phyloP scores from a whole-genome alignment of 2,888 invertebrate species.

The Eupithecia exiguata region DNA sequence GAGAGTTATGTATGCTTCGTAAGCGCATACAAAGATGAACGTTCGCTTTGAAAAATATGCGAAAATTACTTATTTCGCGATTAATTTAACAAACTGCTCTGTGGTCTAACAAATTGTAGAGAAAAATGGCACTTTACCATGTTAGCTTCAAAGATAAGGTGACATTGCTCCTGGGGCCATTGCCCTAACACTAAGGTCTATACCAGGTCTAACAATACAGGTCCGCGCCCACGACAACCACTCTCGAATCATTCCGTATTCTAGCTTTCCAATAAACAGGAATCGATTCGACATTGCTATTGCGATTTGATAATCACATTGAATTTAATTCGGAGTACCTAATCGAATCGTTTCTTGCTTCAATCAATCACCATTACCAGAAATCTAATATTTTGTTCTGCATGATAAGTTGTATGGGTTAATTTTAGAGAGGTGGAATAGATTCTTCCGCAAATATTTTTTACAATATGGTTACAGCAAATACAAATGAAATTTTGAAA shows the following conservation, averaged over 20 bases:
- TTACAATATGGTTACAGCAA: too few relatives aligned
- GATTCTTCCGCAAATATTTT: neutral
- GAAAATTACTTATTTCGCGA: neutral
- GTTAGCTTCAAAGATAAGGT: constrained; percentile 23
- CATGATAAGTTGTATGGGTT: neutral
- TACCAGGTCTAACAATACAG: constrained; percentile 55
- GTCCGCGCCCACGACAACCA: constrained; percentile 58
- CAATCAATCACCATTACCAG: neutral
- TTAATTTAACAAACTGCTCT: neutral
- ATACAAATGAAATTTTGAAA: neutral
- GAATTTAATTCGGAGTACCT: constrained; percentile 35
- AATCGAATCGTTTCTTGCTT: constrained; percentile 18
- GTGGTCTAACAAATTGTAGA: neutral
- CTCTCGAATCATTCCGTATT: constrained; percentile 57
- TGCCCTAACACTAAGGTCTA: constrained; percentile 49
- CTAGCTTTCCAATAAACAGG: constrained; percentile 63
- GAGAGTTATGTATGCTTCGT: too few relatives aligned
- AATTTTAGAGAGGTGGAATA: neutral
- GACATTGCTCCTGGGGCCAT: constrained; percentile 37
- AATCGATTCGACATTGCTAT: constrained; percentile 45
- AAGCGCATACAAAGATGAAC: neutral
- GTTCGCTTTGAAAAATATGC: neutral
- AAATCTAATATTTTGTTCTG: neutral
- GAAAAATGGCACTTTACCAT: neutral
- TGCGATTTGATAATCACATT: constrained; percentile 37